Evolutionary conservation across 2,113 vertebrate genomes (phyloP), one percentile per base, ranked within the genome.

Genomic region (Porphyrio hochstetteri): DNA sequence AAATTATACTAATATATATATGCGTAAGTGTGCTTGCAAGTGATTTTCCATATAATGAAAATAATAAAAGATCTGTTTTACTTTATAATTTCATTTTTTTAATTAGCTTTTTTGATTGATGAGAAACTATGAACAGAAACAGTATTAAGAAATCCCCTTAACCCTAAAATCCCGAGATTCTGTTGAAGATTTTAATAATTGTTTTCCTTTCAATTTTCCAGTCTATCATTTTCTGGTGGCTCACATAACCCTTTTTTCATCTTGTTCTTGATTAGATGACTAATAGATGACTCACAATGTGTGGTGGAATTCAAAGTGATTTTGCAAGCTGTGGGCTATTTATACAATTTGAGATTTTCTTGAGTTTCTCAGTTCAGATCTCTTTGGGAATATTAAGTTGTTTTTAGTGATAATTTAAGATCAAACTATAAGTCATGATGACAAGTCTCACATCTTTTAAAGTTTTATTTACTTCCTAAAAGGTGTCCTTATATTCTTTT

Each of bases 1-100:
- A 5, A n/a, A 71, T 35, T 59, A 53, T 55, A 61, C 4, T 40
- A 31, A 46, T 16, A 53, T 11, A 57, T 23, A 11, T 36, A 33
- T 15, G 2, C 11, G 7, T 44, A 78, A 75, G 1, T 64, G 4
- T 3, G 0, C 29, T 50, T 5, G 5, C 2, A 70, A 75, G 7
- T 56, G 18, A 64, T 72, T 88, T 72, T 76, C 18, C 7, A 21
- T 17, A 31, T 27, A 3, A 27, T 42, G 0, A 52, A 64, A 79
- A 50, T 40, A 57, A 35, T 48, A 48, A 75, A 52, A 64, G 7
- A 44, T 27, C 38, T 23, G 7, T 17, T 72, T 83, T 48, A 69
- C 6, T 25, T 75, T 68, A 0, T 1, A 16, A 57, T 74, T 63
- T 91, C 7, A 31, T 33, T 90, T 78, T 78, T 86, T 82, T 61